Evolutionary conservation across 2,888 invertebrate genomes (phyloP).

Genomic region (Trisateles emortualis): DNA sequence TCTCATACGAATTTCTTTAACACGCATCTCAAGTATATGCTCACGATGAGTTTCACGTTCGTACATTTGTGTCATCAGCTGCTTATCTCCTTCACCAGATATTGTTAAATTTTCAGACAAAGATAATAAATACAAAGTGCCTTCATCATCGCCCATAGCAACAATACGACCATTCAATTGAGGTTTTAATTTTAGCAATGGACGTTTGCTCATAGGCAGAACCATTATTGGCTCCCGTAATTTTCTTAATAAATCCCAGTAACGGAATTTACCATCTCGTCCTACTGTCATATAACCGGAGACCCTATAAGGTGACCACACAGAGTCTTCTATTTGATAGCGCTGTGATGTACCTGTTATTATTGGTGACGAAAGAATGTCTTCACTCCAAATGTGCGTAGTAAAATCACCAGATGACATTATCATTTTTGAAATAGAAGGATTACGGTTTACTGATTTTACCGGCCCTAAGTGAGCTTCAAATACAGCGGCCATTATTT

Average conservation of each 20-base stretch:
- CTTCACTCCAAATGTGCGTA: slow-evolving; percentile 89
- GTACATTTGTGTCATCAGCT: slow-evolving; percentile 89
- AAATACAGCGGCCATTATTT: slow-evolving; percentile 87
- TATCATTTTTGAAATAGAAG: slow-evolving; percentile 89
- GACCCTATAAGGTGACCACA: slow-evolving; percentile 70
- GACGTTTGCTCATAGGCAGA: slow-evolving; percentile 83
- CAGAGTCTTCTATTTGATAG: slow-evolving; percentile 59
- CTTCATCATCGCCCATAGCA: slow-evolving; percentile 89
- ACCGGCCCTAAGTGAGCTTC: slow-evolving; percentile 87
- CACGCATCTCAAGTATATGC: slow-evolving; percentile 94
- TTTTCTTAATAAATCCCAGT: slow-evolving; percentile 92
- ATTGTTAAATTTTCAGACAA: slow-evolving; percentile 88
- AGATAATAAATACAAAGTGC: slow-evolving; percentile 89
- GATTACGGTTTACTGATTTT: slow-evolving; percentile 88
- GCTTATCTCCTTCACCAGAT: slow-evolving; percentile 90
- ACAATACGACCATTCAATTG: slow-evolving; percentile 88
- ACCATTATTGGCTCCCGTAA: slow-evolving; percentile 89
- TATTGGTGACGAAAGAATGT: slow-evolving; percentile 76
- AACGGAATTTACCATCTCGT: slow-evolving; percentile 89
- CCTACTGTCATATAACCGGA: slow-evolving; percentile 66
- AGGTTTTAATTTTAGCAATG: slow-evolving; percentile 88
- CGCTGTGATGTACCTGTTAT: slow-evolving; percentile 57
- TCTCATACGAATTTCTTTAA: slow-evolving; percentile 91
- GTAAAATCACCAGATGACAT: slow-evolving; percentile 89
- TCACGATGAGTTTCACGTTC: slow-evolving; percentile 94